Percentiles rank a stretch among this genome's conserved stretches.
Conservation (phyloP, 2,888 invertebrate species). For the Ischnus inquisitorius region DNA sequence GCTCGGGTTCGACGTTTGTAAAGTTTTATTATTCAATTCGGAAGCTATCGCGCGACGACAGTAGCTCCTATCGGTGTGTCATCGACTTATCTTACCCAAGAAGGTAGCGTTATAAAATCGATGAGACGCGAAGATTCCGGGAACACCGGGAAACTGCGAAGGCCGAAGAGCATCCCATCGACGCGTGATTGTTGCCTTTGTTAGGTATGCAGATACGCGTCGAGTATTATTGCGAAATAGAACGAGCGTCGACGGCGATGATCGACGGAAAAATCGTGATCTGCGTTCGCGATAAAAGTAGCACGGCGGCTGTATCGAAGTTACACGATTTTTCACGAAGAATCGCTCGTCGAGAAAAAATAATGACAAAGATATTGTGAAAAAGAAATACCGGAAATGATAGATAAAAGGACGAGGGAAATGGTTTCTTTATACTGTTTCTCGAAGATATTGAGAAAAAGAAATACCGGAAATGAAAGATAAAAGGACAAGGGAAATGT, state of each 20-base stretch:
- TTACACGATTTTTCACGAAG: background rate
- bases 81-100: conserved; percentile 7
- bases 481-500: background rate
- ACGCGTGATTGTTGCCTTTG: background rate
- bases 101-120: background rate
- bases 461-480: background rate
- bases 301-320: background rate
- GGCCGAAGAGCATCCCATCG: conserved; percentile 1
- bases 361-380: background rate
- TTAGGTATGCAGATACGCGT: background rate
- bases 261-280: conserved; percentile 27
- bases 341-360: background rate
- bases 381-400: background rate
- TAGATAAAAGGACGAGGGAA: background rate
- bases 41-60: background rate
- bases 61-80: background rate
- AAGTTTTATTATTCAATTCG: conserved; percentile 12
- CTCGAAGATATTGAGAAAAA: background rate
- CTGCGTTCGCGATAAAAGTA: conserved; percentile 2
- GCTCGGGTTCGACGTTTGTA: background rate
- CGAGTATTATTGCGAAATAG: background rate
- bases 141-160: background rate
- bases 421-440: too few species aligned
- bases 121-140: background rate
- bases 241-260: background rate